These are phyloP conservation scores for Tipula unca DNA, from an alignment of 2,888 invertebrate species.

Conservation along the genomic window DNA sequence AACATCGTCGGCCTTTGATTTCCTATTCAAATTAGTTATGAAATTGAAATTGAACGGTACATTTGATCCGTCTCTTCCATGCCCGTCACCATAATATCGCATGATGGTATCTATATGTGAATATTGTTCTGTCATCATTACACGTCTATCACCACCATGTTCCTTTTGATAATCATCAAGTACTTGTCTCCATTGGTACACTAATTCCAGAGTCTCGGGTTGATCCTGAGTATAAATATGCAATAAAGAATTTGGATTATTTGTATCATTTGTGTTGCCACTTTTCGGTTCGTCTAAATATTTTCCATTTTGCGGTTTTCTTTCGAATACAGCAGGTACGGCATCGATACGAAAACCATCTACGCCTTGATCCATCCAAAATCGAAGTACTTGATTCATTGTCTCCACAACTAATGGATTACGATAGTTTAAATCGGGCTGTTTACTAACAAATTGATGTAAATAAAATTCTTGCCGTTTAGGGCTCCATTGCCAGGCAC, in stretches of 20 bases:
- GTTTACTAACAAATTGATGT: constrained; percentile 61
- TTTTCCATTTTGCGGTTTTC: constrained; percentile 28
- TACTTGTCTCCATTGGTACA: constrained; percentile 49
- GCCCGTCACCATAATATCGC: constrained; percentile 49
- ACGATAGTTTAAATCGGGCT: constrained; percentile 68
- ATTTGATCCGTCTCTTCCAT: constrained; percentile 44
- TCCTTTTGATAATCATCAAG: constrained; percentile 43
- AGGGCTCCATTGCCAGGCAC: constrained; percentile 65
- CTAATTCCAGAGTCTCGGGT: constrained; percentile 48
- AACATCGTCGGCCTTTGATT: constrained; percentile 47
- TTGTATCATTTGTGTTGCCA: constrained; percentile 42
- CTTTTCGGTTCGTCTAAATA: constrained; percentile 47
- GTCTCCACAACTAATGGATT: constrained; percentile 54
- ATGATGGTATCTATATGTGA: constrained; percentile 44
- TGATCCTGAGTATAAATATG: constrained; percentile 55
- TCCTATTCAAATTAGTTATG: constrained; percentile 45
- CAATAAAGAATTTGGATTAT: constrained; percentile 48
- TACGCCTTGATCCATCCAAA: constrained; percentile 71
- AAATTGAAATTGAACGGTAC: constrained; percentile 61
- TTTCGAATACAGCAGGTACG: constrained; percentile 40
- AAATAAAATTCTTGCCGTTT: constrained; percentile 60
- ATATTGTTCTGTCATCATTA: constrained; percentile 57
- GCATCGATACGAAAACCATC: constrained; percentile 70
- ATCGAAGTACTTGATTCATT: constrained; percentile 53
- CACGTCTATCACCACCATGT: constrained; percentile 36